These are phyloP conservation scores for Esperia sulphurella DNA, from an alignment of 2,888 invertebrate genomes.

Conservation along the genomic window DNA sequence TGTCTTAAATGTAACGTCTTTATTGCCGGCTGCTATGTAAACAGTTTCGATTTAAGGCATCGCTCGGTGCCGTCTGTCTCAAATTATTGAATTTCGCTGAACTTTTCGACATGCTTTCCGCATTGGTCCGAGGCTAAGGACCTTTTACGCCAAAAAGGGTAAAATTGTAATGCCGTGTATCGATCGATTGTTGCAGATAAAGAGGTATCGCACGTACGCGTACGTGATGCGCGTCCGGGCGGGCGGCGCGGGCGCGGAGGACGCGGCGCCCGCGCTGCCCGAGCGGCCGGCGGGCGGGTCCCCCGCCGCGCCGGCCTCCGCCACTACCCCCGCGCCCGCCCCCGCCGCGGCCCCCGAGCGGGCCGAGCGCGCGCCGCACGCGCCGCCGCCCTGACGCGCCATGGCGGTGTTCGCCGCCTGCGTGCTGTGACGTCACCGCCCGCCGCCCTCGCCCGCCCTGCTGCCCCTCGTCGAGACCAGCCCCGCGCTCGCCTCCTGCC, in stretches of 20 bases:
- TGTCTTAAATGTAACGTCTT: too few relatives aligned
- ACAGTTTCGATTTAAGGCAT: too few relatives aligned
- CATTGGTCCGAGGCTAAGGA: too few relatives aligned
- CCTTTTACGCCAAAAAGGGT: too few relatives aligned
- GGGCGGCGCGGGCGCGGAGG: constrained; percentile 54
- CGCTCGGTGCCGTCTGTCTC: too few relatives aligned
- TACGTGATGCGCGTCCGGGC: constrained; percentile 86
- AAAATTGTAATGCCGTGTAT: background rate
- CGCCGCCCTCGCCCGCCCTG: constrained; percentile 13
- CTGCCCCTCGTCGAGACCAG: constrained; percentile 8
- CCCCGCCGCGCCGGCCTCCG: constrained; percentile 42
- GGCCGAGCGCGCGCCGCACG: constrained; percentile 47
- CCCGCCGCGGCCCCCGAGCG: constrained; percentile 64
- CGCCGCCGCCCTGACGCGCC: constrained; percentile 82
- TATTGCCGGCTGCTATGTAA: too few relatives aligned
- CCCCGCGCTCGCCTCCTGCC: background rate
- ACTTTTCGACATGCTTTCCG: too few relatives aligned
- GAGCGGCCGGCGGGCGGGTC: constrained; percentile 73
- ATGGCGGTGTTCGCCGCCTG: constrained; percentile 89
- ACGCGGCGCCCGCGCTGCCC: constrained; percentile 78
- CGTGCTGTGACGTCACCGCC: constrained; percentile 79
- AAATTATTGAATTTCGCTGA: too few relatives aligned
- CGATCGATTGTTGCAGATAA: constrained; percentile 79
- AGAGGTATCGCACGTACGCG: constrained; percentile 90
- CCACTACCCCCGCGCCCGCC: constrained; percentile 75